Evolutionary conservation across 2,113 vertebrate species (phyloP).

Genomic region (Ia io): DNA sequence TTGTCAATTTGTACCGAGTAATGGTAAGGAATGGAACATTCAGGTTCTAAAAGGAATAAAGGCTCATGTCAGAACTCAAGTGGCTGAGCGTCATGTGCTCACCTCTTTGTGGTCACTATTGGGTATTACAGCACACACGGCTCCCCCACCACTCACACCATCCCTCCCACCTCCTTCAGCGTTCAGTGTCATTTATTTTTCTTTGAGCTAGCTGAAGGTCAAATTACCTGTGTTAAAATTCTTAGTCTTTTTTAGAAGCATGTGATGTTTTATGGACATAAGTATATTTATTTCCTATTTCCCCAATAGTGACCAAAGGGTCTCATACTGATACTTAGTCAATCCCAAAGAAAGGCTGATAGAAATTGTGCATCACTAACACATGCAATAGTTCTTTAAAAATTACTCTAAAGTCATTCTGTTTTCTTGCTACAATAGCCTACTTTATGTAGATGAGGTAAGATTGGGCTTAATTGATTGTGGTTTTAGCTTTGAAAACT

Average conservation of each 20-base stretch:
- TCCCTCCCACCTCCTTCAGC: fast-evolving
- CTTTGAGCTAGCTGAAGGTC: neutral
- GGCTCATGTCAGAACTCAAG: no score
- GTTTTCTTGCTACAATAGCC: neutral
- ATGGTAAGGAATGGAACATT: neutral
- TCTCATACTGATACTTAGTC: neutral
- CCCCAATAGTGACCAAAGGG: neutral
- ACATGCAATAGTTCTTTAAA: neutral
- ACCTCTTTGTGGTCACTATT: conserved; percentile 43
- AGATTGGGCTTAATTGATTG: conserved; percentile 23
- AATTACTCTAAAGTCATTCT: neutral
- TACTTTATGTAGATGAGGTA: neutral
- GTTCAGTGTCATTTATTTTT: fast-evolving
- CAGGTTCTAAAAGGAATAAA: neutral
- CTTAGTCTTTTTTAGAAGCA: neutral
- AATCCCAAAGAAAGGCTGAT: neutral
- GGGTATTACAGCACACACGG: neutral
- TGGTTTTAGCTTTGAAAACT: conserved; percentile 43
- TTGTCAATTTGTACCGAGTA: neutral
- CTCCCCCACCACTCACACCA: neutral
- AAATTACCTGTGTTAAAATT: neutral
- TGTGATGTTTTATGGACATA: neutral
- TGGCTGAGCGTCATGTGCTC: neutral
- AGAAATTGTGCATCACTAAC: conserved; percentile 5
- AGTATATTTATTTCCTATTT: neutral